Conservation (phyloP, 1,140 invertebrate species). For the Meloidogyne floridensis region DNA sequence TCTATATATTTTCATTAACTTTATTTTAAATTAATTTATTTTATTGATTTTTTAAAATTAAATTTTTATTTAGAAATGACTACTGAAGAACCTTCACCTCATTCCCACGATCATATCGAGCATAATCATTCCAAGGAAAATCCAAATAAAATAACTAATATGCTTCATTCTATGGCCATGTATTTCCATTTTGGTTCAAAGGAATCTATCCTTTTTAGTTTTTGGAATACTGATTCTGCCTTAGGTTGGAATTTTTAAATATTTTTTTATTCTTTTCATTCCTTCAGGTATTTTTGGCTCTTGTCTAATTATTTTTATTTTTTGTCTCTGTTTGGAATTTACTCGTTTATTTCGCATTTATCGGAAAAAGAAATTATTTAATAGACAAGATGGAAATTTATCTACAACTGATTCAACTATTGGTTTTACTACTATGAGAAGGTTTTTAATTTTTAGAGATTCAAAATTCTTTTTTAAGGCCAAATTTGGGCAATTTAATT, state of each 20-base stretch:
- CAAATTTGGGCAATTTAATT: conserved; percentile 72
- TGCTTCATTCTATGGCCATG: conserved; percentile 43
- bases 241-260: conserved; percentile 45
- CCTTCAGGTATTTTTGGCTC: conserved; percentile 60
- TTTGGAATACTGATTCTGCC: conserved; percentile 48
- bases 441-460: not conserved
- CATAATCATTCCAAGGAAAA: not conserved
- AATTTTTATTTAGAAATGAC: not conserved
- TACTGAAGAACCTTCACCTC: not conserved
- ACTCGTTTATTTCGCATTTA: conserved; percentile 55
- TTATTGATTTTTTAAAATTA: too few relatives aligned
- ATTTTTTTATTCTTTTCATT: conserved; percentile 16
- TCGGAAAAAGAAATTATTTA: conserved; percentile 35
- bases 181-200: conserved; percentile 59
- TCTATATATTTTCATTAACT: not conserved
- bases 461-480: conserved; percentile 30
- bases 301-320: conserved; percentile 49
- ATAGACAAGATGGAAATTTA: conserved; percentile 8
- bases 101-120: not conserved
- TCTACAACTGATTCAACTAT: not conserved
- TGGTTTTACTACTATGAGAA: conserved; percentile 1
- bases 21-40: not conserved
- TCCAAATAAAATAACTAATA: not conserved
- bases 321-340: conserved; percentile 55
- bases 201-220: conserved; percentile 61